Percentiles rank a stretch among this genome's conserved stretches.
phyloP scores from a whole-genome alignment of 2,888 invertebrate genomes.

The Drosophila fungiperda region DNA sequence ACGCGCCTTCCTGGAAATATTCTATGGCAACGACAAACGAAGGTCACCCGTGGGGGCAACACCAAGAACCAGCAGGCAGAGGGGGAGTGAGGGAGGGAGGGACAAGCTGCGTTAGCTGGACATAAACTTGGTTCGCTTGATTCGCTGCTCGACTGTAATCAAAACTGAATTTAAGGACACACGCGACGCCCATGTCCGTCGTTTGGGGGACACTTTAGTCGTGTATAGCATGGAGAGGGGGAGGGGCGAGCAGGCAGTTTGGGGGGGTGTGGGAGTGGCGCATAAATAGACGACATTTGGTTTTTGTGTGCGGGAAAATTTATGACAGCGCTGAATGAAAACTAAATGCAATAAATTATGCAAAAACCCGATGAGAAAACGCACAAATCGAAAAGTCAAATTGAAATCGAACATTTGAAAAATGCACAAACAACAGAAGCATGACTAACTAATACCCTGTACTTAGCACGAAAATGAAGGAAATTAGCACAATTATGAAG shows the following conservation, averaged over 20 bases:
- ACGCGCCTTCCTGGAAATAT: slow-evolving; percentile 34
- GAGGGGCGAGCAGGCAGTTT: not conserved
- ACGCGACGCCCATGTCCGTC: slow-evolving; percentile 63
- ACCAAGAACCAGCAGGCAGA: no score
- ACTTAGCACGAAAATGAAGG: not conserved
- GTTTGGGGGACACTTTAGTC: not conserved
- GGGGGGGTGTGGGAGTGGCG: not conserved
- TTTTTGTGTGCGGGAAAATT: slow-evolving; percentile 43
- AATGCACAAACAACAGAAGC: not conserved
- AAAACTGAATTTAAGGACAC: slow-evolving; percentile 75
- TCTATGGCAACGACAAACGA: slow-evolving; percentile 22
- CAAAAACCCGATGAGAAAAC: slow-evolving; percentile 52
- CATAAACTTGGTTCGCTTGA: slow-evolving; percentile 28
- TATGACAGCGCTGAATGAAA: slow-evolving; percentile 60
- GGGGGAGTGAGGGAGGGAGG: no score
- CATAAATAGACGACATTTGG: slow-evolving; percentile 17
- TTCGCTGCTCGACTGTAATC: slow-evolving; percentile 51
- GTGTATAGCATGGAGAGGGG: not conserved
- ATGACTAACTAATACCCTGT: slow-evolving; percentile 3
- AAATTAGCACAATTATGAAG: not conserved
- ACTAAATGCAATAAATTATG: slow-evolving; percentile 78
- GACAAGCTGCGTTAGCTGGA: slow-evolving; percentile 12
- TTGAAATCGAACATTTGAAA: slow-evolving; percentile 35
- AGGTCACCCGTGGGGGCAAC: slow-evolving; percentile 8
- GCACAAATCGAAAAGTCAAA: slow-evolving; percentile 42